These are phyloP conservation scores for Agapornis canus DNA, from an alignment of 2,797 vertebrate species.

Conservation along the genomic window DNA sequence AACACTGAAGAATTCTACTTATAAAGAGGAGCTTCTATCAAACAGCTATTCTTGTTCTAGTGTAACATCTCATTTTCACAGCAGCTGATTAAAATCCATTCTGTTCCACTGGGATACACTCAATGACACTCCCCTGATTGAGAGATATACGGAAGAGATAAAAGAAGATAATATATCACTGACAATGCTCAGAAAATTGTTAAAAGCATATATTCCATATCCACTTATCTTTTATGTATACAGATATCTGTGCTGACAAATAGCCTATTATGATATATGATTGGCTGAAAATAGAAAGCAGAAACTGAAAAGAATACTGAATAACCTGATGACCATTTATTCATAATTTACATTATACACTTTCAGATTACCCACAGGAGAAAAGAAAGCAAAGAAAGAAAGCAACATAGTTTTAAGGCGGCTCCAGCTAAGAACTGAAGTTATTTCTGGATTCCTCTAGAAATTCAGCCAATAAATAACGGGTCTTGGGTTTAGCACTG, in stretches of 20 bases:
- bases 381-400: neutral
- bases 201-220: slow-evolving; percentile 32
- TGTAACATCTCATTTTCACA: slow-evolving; percentile 57
- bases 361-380: neutral
- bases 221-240: slow-evolving; percentile 48
- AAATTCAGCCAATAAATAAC: neutral
- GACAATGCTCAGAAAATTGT: neutral
- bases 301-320: neutral
- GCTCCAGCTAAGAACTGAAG: neutral
- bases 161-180: slow-evolving; percentile 51
- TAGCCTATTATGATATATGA: neutral
- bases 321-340: neutral
- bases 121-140: slow-evolving; percentile 39
- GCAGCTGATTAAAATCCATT: slow-evolving; percentile 62
- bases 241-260: slow-evolving; percentile 40
- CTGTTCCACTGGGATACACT: slow-evolving; percentile 39
- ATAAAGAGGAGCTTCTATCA: slow-evolving; percentile 41
- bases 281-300: slow-evolving; percentile 46
- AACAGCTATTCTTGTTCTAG: slow-evolving; percentile 13
- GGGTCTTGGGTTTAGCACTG: neutral
- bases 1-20: slow-evolving; percentile 22
- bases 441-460: neutral
- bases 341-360: neutral
- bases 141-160: slow-evolving; percentile 34
- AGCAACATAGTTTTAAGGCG: neutral